Percentiles rank a stretch among this genome's conserved stretches.
These are phyloP conservation scores for Andrena haemorrhoa DNA, from an alignment of 2,888 invertebrate species.

Conservation along the genomic window DNA sequence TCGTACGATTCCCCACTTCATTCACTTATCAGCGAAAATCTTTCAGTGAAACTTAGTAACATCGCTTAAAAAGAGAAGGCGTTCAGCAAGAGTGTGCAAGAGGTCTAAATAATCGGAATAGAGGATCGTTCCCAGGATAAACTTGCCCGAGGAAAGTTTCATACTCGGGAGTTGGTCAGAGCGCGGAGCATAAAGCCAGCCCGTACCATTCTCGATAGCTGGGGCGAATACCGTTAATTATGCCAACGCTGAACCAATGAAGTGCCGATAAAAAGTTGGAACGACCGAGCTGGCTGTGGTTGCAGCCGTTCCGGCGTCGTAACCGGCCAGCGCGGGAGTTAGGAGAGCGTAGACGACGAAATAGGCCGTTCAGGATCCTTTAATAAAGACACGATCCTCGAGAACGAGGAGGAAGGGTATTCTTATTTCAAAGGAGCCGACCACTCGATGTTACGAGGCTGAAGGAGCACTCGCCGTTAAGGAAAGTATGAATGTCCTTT, in stretches of 20 bases:
- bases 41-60: background rate
- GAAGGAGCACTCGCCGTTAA: constrained; percentile 51
- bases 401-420: constrained; percentile 46
- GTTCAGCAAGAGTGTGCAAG: constrained; percentile 7
- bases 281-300: constrained; percentile 56
- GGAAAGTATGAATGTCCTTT: constrained; percentile 44
- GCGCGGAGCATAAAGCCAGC: constrained; percentile 47
- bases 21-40: background rate
- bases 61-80: background rate
- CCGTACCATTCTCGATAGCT: constrained; percentile 53
- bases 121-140: constrained; percentile 38
- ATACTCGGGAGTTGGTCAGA: constrained; percentile 44
- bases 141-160: constrained; percentile 59
- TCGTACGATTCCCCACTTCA: no score
- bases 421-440: constrained; percentile 60
- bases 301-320: constrained; percentile 52
- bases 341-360: constrained; percentile 48
- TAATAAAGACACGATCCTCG: constrained; percentile 65
- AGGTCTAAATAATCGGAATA: background rate
- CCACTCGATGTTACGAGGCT: constrained; percentile 56
- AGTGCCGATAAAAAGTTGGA: constrained; percentile 73
- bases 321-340: constrained; percentile 38
- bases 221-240: constrained; percentile 73
- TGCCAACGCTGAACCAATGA: constrained; percentile 64
- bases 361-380: constrained; percentile 59